A percentile compares a stretch with the other conserved stretches of the same genome.
These are phyloP conservation scores for Spodoptera frugiperda DNA, from an alignment of 1,140 invertebrate genomes.

Conservation along the genomic window DNA sequence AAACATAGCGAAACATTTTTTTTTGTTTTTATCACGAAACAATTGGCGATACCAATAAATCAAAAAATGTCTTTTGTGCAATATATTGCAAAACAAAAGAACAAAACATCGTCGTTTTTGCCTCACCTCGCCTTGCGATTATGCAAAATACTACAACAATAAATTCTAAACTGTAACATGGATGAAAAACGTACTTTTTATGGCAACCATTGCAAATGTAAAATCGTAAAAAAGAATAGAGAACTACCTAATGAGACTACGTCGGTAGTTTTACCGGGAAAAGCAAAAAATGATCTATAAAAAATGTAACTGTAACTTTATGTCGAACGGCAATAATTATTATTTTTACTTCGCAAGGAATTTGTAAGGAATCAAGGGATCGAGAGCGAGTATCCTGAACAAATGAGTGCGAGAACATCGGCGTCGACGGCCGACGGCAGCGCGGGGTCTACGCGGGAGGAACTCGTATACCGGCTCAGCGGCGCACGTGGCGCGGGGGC, in stretches of 20 bases:
- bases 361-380: constrained; percentile 45
- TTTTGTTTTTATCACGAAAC: constrained; percentile 64
- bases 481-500: constrained; percentile 62
- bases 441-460: constrained; percentile 83
- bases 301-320: constrained; percentile 61
- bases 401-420: constrained; percentile 42
- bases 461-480: constrained; percentile 87
- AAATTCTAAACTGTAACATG: constrained; percentile 80
- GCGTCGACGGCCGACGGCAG: constrained; percentile 47
- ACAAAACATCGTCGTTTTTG: constrained; percentile 79
- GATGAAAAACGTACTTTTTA: constrained; percentile 77
- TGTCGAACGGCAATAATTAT: constrained; percentile 58
- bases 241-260: constrained; percentile 71
- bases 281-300: constrained; percentile 58
- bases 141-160: constrained; percentile 83
- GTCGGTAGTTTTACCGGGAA: constrained; percentile 74
- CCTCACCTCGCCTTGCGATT: constrained; percentile 76
- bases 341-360: constrained; percentile 46
- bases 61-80: constrained; percentile 82
- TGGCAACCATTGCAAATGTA: constrained; percentile 70
- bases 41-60: constrained; percentile 72
- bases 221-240: constrained; percentile 73
- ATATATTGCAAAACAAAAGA: constrained; percentile 73
- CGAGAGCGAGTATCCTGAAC: constrained; percentile 45
- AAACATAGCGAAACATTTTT: constrained; percentile 67